phyloP scores from a whole-genome alignment of 2,113 vertebrate species.

The Psilopsiagon aymara region DNA sequence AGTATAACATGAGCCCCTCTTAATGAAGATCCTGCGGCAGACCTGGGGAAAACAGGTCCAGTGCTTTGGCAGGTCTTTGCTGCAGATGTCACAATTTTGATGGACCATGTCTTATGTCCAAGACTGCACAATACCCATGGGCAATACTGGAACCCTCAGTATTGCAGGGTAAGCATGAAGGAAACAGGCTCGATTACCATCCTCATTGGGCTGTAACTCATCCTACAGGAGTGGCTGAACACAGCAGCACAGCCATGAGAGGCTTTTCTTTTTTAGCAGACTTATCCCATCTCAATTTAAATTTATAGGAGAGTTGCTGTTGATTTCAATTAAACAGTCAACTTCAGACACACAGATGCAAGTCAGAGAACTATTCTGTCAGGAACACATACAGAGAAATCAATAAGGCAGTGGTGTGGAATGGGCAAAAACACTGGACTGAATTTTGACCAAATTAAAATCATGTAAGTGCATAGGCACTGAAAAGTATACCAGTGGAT shows the following conservation, averaged over 20 bases:
- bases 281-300: not conserved
- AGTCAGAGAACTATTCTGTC: not conserved
- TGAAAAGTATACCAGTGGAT: not conserved
- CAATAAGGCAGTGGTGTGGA: not conserved
- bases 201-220: not conserved
- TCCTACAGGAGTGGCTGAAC: not conserved
- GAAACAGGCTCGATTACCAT: not conserved
- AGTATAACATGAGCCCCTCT: not conserved
- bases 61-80: not conserved
- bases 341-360: not conserved
- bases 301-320: not conserved
- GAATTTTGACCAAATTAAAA: not conserved
- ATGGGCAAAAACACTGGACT: not conserved
- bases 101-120: not conserved
- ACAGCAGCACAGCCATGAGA: not conserved
- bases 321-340: not conserved
- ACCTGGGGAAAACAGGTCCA: not conserved
- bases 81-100: not conserved
- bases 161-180: not conserved
- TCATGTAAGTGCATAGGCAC: not conserved
- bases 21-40: rapidly evolving
- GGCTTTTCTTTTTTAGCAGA: not conserved
- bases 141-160: not conserved
- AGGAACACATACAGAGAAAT: not conserved
- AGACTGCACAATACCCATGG: not conserved